Conservation (phyloP, 1,140 invertebrate species). For the Anagrus nilaparvatae region DNA sequence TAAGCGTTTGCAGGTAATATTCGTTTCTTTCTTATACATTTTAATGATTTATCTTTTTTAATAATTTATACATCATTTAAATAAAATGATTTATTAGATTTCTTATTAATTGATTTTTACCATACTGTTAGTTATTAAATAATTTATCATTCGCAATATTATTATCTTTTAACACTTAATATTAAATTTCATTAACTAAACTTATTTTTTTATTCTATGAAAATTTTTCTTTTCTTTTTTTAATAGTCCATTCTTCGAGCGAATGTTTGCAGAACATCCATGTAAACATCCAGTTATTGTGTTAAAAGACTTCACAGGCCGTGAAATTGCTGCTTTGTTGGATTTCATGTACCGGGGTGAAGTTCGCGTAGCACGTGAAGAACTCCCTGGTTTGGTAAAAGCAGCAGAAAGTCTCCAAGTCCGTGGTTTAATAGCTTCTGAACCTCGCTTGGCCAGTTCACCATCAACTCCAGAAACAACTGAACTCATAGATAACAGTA, state of each 20-base stretch:
- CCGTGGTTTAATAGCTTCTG: constrained; percentile 58
- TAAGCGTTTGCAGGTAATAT: constrained; percentile 67
- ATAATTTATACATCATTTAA: too few species aligned
- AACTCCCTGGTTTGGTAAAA: constrained; percentile 68
- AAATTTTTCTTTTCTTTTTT: too few species aligned
- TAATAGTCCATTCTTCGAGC: constrained; percentile 80
- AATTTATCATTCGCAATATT: too few species aligned
- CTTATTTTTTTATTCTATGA: too few species aligned
- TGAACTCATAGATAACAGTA: constrained; percentile 35
- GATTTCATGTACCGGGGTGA: constrained; percentile 91
- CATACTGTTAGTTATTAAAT: too few species aligned
- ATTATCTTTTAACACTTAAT: too few species aligned
- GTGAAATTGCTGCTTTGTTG: constrained; percentile 78
- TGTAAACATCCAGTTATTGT: constrained; percentile 89
- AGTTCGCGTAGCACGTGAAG: constrained; percentile 75
- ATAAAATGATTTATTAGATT: too few species aligned
- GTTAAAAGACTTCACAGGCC: constrained; percentile 74
- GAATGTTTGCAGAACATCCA: constrained; percentile 82
- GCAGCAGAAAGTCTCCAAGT: constrained; percentile 79
- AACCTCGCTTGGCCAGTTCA: constrained; percentile 40
- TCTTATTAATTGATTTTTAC: too few species aligned
- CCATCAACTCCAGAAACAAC: constrained; percentile 48
- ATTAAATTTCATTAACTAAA: too few species aligned
- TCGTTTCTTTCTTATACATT: not conserved
- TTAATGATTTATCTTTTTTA: too few species aligned